phyloP scores from a whole-genome alignment of 2,797 vertebrate species.

The Meda fulgida region DNA sequence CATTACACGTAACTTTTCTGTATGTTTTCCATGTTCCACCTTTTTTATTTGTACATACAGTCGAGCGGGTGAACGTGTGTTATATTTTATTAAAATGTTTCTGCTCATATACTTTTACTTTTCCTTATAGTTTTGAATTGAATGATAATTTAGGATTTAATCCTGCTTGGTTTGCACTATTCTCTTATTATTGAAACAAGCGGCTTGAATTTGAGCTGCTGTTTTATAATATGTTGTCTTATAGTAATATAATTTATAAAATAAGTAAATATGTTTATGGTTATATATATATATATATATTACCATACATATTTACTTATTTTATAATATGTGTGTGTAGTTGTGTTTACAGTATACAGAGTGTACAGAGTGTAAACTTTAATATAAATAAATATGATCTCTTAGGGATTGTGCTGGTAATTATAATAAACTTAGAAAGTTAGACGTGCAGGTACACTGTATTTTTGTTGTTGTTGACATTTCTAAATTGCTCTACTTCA shows the following conservation, averaged over 20 bases:
- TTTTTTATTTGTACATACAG: conserved; percentile 16
- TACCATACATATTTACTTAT: too few relatives aligned
- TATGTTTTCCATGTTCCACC: neutral
- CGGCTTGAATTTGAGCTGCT: conserved; percentile 47
- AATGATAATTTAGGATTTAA: conserved; percentile 5
- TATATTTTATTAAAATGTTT: too few relatives aligned
- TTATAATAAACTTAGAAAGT: neutral
- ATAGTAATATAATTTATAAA: too few relatives aligned
- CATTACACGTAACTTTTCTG: neutral
- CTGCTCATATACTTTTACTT: too few relatives aligned
- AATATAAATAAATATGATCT: neutral
- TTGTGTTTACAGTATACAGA: neutral
- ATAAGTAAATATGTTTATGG: neutral
- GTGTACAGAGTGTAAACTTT: conserved; percentile 16
- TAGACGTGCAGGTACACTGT: neutral
- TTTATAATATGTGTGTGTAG: neutral
- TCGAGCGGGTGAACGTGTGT: too few relatives aligned
- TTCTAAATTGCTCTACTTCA: too few relatives aligned
- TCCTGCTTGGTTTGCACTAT: neutral
- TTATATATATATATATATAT: neutral
- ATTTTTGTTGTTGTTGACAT: too few relatives aligned
- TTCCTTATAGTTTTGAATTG: too few relatives aligned
- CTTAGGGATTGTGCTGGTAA: neutral
- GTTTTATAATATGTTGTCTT: conserved; percentile 31
- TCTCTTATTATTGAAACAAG: conserved; percentile 32